Evolutionary conservation across 2,113 vertebrate genomes (phyloP).

Genomic region (Saiga tatarica): DNA sequence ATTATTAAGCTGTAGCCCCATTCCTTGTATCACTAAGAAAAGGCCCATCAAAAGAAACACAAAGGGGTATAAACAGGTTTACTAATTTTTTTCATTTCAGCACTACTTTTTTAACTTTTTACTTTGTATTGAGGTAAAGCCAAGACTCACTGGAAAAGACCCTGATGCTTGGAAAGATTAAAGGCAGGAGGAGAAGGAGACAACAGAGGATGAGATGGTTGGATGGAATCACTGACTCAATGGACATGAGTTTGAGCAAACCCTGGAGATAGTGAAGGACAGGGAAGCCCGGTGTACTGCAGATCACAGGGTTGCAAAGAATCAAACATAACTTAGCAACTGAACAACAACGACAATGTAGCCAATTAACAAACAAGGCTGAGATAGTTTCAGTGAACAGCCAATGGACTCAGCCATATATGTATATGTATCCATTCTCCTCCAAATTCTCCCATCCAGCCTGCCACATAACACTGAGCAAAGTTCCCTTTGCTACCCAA

Average conservation of each 20-base stretch:
- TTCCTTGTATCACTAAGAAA: neutral
- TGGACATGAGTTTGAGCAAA: neutral
- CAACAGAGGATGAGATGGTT: neutral
- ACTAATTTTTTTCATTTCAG: neutral
- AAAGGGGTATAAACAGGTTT: neutral
- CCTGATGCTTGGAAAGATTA: neutral
- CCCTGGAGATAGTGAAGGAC: neutral
- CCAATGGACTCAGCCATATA: neutral
- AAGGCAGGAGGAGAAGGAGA: neutral
- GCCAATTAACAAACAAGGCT: neutral
- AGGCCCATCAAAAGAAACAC: neutral
- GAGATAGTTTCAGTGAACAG: neutral
- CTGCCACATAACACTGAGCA: neutral
- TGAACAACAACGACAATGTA: neutral
- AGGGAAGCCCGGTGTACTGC: accelerated
- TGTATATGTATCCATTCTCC: neutral
- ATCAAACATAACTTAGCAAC: neutral
- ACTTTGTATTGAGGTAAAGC: neutral
- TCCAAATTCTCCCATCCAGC: neutral
- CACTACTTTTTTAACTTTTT: neutral
- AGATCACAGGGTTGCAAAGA: neutral
- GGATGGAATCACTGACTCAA: neutral
- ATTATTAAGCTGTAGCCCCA: accelerated
- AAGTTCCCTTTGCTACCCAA: neutral
- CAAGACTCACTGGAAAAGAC: neutral